Conservation (phyloP, 1,140 invertebrate species). For the Zaprionus davidi region DNA sequence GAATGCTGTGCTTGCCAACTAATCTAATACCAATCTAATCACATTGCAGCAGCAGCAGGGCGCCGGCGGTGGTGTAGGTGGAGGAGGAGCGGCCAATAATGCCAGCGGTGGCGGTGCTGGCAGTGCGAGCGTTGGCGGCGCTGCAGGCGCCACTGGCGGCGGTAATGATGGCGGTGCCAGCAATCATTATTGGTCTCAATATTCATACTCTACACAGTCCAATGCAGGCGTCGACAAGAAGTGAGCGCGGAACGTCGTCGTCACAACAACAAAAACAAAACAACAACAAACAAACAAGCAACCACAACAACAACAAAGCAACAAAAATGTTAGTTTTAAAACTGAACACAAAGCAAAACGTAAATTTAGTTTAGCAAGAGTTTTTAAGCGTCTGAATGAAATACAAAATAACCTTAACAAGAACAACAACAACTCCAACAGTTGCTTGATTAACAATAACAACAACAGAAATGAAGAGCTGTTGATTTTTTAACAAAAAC, state of each 20-base stretch:
- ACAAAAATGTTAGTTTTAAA: slow-evolving; percentile 67
- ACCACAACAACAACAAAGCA: slow-evolving; percentile 40
- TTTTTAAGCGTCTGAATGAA: slow-evolving; percentile 60
- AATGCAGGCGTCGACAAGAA: slow-evolving; percentile 72
- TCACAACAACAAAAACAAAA: slow-evolving; percentile 25
- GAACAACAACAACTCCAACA: slow-evolving; percentile 25
- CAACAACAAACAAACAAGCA: slow-evolving; percentile 32
- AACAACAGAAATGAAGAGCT: slow-evolving; percentile 7
- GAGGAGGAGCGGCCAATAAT: slow-evolving; percentile 47
- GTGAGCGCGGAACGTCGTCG: slow-evolving; percentile 35
- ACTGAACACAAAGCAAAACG: slow-evolving; percentile 43
- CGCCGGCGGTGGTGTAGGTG: slow-evolving; percentile 33
- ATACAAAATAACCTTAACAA: slow-evolving; percentile 30
- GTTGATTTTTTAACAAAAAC: slow-evolving; percentile 25
- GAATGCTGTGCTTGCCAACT: no score
- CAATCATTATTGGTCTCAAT: slow-evolving; percentile 84
- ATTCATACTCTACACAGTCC: slow-evolving; percentile 81
- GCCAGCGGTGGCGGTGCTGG: slow-evolving; percentile 49
- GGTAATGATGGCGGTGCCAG: slow-evolving; percentile 75
- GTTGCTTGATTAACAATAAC: slow-evolving; percentile 7
- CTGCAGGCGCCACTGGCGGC: slow-evolving; percentile 45
- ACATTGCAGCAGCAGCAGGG: slow-evolving; percentile 54
- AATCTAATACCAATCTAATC: neutral
- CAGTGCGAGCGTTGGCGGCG: slow-evolving; percentile 13
- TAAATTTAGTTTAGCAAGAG: slow-evolving; percentile 72